A percentile compares a stretch with the other conserved stretches of the same genome.
Conservation (phyloP, 2,888 invertebrate genomes). For the Chrysina gloriosa region DNA sequence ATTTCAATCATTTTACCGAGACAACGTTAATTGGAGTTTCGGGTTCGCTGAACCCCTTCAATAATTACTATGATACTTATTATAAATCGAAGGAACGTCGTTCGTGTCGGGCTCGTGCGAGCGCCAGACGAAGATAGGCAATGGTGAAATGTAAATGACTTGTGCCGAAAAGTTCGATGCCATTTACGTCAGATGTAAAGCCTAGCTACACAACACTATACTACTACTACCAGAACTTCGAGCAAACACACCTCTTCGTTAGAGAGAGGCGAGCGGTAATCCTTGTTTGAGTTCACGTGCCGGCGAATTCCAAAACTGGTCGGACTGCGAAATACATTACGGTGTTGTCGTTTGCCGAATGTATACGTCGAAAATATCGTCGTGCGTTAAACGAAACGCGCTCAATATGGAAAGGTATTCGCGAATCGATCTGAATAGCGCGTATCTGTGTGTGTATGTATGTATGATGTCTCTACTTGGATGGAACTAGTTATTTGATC, state of each 20-base stretch:
- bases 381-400: background rate
- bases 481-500: background rate
- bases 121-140: background rate
- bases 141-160: constrained; percentile 33
- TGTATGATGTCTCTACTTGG: background rate
- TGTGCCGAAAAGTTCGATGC: constrained; percentile 35
- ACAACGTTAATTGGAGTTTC: constrained; percentile 11
- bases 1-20: no score
- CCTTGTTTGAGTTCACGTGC: constrained; percentile 5
- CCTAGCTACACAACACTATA: background rate
- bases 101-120: constrained; percentile 2
- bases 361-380: background rate
- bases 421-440: no score
- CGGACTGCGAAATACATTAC: background rate
- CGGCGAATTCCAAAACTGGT: constrained; percentile 11
- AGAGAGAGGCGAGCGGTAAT: background rate
- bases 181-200: constrained; percentile 7
- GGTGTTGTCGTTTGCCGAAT: background rate
- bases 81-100: constrained; percentile 10
- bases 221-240: background rate
- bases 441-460: background rate
- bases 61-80: constrained; percentile 25
- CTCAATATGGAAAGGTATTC: no score
- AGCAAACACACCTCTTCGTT: background rate
- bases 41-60: constrained; percentile 33